Base-by-base conservation (phyloP, 2,888 invertebrate genomes). In the Scotopteryx bipunctaria region DNA sequence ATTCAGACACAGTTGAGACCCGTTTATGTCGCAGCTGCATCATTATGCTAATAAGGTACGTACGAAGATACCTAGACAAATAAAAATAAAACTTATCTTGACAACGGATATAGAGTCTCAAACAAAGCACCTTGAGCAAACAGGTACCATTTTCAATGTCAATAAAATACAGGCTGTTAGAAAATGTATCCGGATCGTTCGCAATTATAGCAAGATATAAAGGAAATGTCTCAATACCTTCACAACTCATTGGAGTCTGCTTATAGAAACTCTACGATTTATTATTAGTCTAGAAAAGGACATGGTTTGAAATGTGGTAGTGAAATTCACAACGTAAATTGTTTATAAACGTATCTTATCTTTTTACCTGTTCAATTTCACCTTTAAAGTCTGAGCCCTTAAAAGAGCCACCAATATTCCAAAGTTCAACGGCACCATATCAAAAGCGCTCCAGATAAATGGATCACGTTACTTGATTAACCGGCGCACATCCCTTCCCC, bases 391-490 rank as follows among this genome's bases (percentile, higher is more conserved):
- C 80, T 71, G 67, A 61, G 64, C 74, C 73, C 71, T 65, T 75
- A 69, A 84, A 84, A 81, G 76, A 80, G 76, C 73, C 69, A 75
- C 77, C 83, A 83, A 88, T 87, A 85, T 86, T 86, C 81, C 76
- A 79, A 86, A 83, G 83, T 83, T 83, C 83, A 83, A 74, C 76
- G 76, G 78, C 78, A 78, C 78, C 80, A 80, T 87, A 88, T 86
- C 87, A 86, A 85, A 86, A 85, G 84, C 81, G 76, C 86, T 86
- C 81, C 78, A 85, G 86, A 89, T 89, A 89, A 89, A 89, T 86
- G 87, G 88, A 87, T 89, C 88, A 86, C 86, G 88, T 88, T 88
- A 89, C 89, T 88, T 89, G 88, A 89, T 89, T 89, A 89, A 88
- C 87, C 86, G 82, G 81, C 76, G 77, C 81, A 78, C 84, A 87